These are phyloP conservation scores for Parazoanthus swiftii DNA, from an alignment of 92 coral and sea anemone species.

Conservation along the genomic window DNA sequence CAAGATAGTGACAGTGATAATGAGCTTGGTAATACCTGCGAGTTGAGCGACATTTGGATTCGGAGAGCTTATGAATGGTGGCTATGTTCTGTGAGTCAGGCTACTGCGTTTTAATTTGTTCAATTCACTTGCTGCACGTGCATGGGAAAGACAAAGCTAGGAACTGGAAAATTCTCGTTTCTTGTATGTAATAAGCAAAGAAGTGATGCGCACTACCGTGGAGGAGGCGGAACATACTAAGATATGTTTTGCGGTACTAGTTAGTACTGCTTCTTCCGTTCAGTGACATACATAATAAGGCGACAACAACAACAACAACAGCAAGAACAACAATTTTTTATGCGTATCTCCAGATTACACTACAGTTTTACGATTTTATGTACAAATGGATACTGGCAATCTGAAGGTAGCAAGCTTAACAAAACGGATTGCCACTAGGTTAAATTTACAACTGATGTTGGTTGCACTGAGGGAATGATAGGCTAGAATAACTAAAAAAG, in stretches of 20 bases:
- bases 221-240: neutral
- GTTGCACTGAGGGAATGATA: too few species aligned
- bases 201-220: neutral
- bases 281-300: too few species aligned
- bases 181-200: neutral
- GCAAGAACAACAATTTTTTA: too few species aligned
- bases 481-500: too few species aligned
- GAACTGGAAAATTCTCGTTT: neutral
- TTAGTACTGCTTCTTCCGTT: neutral
- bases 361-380: too few species aligned
- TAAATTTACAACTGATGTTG: too few species aligned
- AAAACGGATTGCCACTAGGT: too few species aligned
- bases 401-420: too few species aligned
- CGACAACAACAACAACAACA: too few species aligned
- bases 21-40: neutral
- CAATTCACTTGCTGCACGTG: neutral
- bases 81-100: conserved; percentile 32
- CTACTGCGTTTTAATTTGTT: neutral
- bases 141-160: neutral
- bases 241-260: neutral
- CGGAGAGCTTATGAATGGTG: conserved; percentile 19
- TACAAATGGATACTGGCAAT: too few species aligned
- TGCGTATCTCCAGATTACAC: too few species aligned
- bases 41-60: conserved; percentile 24
- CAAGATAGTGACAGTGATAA: conserved; percentile 5